These are phyloP conservation scores for Apamea monoglypha DNA, from an alignment of 2,888 invertebrate genomes.

Conservation along the genomic window DNA sequence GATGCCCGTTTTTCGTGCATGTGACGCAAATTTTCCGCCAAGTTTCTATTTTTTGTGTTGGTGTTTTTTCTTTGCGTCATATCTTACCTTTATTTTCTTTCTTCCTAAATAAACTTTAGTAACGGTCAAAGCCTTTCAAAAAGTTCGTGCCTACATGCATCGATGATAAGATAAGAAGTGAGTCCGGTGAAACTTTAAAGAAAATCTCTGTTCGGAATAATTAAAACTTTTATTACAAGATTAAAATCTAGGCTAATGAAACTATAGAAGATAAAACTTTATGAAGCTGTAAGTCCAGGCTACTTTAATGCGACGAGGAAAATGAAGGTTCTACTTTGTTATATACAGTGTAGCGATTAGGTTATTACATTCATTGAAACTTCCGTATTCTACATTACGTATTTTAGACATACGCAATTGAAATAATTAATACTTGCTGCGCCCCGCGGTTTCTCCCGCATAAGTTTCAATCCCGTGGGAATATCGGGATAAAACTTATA, in stretches of 20 bases:
- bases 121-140: background rate
- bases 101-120: background rate
- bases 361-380: background rate
- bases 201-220: slow-evolving; percentile 4
- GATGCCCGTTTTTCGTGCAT: background rate
- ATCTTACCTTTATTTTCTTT: background rate
- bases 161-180: background rate
- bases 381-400: background rate
- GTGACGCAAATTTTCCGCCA: background rate
- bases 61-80: background rate
- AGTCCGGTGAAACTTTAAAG: background rate
- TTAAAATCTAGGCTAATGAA: slow-evolving; percentile 27
- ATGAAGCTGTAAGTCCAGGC: slow-evolving; percentile 14
- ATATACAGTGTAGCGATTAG: background rate
- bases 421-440: too few relatives aligned
- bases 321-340: background rate
- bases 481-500: too few relatives aligned
- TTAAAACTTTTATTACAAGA: slow-evolving; percentile 21
- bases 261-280: slow-evolving; percentile 14
- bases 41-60: background rate
- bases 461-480: too few relatives aligned
- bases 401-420: background rate
- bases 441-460: too few relatives aligned
- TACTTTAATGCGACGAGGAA: background rate
- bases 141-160: too few relatives aligned